Conservation (phyloP, 2,113 vertebrate species). For the Malurus elegans region DNA sequence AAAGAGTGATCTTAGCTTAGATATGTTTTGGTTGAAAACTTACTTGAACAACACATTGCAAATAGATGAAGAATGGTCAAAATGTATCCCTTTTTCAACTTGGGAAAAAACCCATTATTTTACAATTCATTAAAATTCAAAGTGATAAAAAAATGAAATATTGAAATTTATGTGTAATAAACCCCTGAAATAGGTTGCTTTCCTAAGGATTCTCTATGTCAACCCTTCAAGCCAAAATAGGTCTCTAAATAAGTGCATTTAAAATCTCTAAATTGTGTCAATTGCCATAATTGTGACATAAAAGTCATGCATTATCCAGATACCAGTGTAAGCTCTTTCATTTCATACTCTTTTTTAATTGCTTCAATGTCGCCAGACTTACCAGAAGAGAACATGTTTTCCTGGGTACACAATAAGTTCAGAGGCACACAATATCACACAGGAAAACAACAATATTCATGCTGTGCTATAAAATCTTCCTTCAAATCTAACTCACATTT, state of each 20-base stretch:
- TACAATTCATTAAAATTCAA: background rate
- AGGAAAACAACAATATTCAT: background rate
- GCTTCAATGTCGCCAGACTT: background rate
- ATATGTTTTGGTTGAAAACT: background rate
- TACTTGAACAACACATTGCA: background rate
- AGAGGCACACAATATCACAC: background rate
- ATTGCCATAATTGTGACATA: background rate
- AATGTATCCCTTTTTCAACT: background rate
- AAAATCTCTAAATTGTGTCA: background rate
- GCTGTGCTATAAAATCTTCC: background rate
- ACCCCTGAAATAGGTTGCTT: background rate
- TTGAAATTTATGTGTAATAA: background rate
- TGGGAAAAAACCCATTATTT: background rate
- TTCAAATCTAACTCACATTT: background rate
- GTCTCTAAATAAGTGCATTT: background rate
- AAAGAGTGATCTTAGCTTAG: background rate
- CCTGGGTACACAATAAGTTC: background rate
- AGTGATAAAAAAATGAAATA: background rate
- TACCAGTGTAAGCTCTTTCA: background rate
- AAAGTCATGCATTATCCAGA: background rate
- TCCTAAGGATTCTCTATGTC: background rate
- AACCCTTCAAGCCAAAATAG: background rate
- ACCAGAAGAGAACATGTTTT: background rate
- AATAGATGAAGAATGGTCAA: background rate
- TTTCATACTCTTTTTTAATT: background rate